phyloP scores from a whole-genome alignment of 2,888 invertebrate species.

The Stenodera caucasica region DNA sequence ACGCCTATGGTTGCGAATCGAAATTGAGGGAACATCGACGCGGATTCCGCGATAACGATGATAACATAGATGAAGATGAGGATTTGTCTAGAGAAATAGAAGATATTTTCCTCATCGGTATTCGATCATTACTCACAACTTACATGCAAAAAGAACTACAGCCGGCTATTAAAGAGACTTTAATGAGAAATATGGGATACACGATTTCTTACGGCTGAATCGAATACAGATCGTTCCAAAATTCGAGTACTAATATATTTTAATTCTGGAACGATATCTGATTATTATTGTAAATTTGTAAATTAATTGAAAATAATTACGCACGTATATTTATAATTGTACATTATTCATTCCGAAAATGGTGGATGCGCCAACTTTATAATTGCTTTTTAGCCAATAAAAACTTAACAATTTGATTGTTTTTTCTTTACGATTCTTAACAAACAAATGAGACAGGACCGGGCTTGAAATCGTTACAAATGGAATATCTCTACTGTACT shows the following conservation, averaged over 20 bases:
- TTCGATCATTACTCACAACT: slow-evolving; percentile 74
- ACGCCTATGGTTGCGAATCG: slow-evolving; percentile 78
- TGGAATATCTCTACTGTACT: too few species aligned
- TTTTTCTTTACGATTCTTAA: too few species aligned
- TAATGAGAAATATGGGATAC: slow-evolving; percentile 87
- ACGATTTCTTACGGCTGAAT: slow-evolving; percentile 78
- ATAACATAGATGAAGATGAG: slow-evolving; percentile 62
- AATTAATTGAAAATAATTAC: not conserved
- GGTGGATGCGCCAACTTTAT: too few species aligned
- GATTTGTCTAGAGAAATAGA: slow-evolving; percentile 80
- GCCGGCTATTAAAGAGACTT: slow-evolving; percentile 81
- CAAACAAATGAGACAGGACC: too few species aligned
- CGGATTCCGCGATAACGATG: slow-evolving; percentile 51
- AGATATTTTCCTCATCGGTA: slow-evolving; percentile 81
- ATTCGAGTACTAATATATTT: not conserved
- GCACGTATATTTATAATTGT: not conserved
- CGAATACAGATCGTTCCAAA: not conserved
- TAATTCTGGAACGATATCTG: too few species aligned
- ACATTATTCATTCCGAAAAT: too few species aligned
- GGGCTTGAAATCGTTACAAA: too few species aligned
- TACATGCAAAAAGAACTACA: slow-evolving; percentile 84
- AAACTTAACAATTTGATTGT: too few species aligned
- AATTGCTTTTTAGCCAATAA: too few species aligned
- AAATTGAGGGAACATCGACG: slow-evolving; percentile 46
- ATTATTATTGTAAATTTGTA: not conserved